Evolutionary conservation across 2,797 vertebrate species (phyloP), one percentile per base, ranked within the genome.

Genomic region (Telmatherina bonti): DNA sequence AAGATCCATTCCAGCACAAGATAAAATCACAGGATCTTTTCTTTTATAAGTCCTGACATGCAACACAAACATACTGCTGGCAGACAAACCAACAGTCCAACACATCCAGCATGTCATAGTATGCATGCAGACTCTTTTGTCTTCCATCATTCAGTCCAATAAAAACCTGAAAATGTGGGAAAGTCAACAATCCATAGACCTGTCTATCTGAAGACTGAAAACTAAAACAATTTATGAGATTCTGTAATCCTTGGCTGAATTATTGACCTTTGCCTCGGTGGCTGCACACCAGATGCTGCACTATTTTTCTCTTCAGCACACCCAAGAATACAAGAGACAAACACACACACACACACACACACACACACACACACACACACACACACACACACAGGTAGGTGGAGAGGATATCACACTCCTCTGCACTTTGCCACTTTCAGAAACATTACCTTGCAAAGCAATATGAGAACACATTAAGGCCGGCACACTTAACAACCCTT

Each of bases 381-480:
- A 29, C 59, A 64, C 41, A 76, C 59, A 33, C 51, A 62, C 58
- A 62, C 58, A 11, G 66, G 38, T 36, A 72, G 70, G 62, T 54
- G 58, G 67, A 72, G 61, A 58, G 66, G 76, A 74, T 75, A 62
- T 76, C 69, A 71, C 67, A 65, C 72, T 78, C 59, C 73, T 55
- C 71, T 83, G 84, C 72, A 74, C 76, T 62, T 54, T 66, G 65
- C 27, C 55, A 22, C 70, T 78, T 69, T 59, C 15, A 64, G 69
- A 82, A 84, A 79, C 78, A 77, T 66, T 72, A 72, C 64, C 70
- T 54, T 13, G n/a, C 58, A n/a, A 54, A 54, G 76, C 65, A 72
- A 15, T 70, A 79, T 71, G 74, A 80, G 85, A 87, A 88, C 76
- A 71, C 27, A n/a, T 67, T 78, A 88, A 90, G 71, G 69, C 55